Conservation (phyloP, 1,140 invertebrate species). For the Tetraneura akinire region DNA sequence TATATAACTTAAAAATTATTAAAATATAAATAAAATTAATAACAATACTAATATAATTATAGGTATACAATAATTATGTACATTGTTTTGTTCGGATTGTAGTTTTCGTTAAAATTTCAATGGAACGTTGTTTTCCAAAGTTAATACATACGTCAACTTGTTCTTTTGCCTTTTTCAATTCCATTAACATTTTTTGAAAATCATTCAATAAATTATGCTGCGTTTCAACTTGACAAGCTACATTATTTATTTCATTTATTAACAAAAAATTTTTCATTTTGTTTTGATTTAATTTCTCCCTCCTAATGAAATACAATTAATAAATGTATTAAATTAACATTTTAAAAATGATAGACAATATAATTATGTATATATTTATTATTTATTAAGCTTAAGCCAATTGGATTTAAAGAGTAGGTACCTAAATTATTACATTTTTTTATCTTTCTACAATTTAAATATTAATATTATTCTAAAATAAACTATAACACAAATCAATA, state of each 20-base stretch:
- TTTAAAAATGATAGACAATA: too few relatives aligned
- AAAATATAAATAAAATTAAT: neutral
- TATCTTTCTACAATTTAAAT: too few relatives aligned
- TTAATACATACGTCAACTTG: neutral
- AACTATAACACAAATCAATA: too few relatives aligned
- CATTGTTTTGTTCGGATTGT: constrained; percentile 23
- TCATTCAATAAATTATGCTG: constrained; percentile 4
- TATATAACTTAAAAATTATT: constrained; percentile 6
- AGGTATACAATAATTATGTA: neutral
- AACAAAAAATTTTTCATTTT: constrained; percentile 33
- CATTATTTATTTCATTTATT: constrained; percentile 28
- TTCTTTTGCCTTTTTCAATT: constrained; percentile 27
- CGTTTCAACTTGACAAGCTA: neutral
- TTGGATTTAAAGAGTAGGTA: too few relatives aligned
- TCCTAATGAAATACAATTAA: neutral
- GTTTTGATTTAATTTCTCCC: constrained; percentile 1
- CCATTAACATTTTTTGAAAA: constrained; percentile 19
- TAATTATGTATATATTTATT: too few relatives aligned
- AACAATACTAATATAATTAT: too few relatives aligned
- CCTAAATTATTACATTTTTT: too few relatives aligned
- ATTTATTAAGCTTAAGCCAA: too few relatives aligned
- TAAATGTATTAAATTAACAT: neutral
- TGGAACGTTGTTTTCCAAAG: constrained; percentile 6
- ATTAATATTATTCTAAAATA: too few relatives aligned
- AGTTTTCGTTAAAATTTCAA: neutral